Evolutionary conservation across 2,888 invertebrate genomes (phyloP).

Genomic region (Drosophila stalkeri): DNA sequence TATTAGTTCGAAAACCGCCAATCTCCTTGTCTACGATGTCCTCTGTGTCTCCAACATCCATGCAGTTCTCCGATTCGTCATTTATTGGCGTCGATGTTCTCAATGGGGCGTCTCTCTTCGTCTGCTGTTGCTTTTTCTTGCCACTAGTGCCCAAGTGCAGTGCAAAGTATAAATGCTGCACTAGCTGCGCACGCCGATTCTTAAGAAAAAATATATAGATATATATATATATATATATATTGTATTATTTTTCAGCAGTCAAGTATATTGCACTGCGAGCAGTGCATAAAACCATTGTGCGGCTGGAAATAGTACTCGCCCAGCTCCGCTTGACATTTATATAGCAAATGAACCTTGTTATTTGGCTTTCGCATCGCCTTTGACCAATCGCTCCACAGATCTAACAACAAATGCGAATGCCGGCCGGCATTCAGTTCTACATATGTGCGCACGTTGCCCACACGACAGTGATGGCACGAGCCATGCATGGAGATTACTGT

Average conservation of each 20-base stretch:
- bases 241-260: not conserved
- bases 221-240: no score
- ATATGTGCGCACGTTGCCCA: no score
- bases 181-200: not conserved
- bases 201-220: not conserved
- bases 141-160: not conserved
- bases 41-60: not conserved
- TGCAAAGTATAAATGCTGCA: not conserved
- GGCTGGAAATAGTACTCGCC: not conserved
- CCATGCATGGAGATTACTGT: no score
- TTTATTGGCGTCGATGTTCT: not conserved
- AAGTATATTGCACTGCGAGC: not conserved
- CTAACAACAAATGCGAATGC: no score
- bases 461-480: no score
- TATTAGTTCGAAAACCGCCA: no score
- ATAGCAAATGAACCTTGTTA: not conserved
- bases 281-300: slow-evolving; percentile 1
- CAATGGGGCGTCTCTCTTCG: not conserved
- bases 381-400: no score
- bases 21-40: no score
- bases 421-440: no score
- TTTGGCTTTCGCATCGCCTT: not conserved
- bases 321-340: not conserved
- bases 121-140: not conserved
- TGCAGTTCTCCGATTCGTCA: not conserved